Base-by-base conservation (phyloP, 2,888 invertebrate genomes). In the Mycalesis mineus region DNA sequence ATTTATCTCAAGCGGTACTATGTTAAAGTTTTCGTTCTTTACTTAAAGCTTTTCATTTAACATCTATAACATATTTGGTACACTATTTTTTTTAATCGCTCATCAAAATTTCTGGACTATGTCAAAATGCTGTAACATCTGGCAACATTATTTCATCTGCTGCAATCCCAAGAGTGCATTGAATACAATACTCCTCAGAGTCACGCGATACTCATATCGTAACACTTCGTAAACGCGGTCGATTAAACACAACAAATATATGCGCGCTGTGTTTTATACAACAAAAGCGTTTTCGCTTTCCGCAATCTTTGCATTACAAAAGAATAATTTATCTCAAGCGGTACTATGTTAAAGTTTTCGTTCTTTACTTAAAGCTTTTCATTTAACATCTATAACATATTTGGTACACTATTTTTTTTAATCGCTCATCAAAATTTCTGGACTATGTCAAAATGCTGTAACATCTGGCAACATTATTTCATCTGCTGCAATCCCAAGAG, bases 181-280 rank as follows among this genome's bases (percentile, higher is more conserved):
- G 36, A 41, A 55, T 41, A 60, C 44, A 54, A 54, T 50, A 54
- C 47, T 29, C 57, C 50, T 36, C 17, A 28, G 37, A 31, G 44
- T 29, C 45, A 47, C 31, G 40, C 40, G 50, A 51, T 39, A 50
- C 52, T 68, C 64, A 62, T 65, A 66, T 66, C 64, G 67, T 62
- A 64, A 57, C 67, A 70, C 67, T 59, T 68, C 68, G 70, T 66
- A 69, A 71, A 65, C 64, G 71, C 67, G 71, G 68, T 70, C 71
- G 67, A 73, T 74, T 74, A 71, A 69, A 65, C 66, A 62, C 65
- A 64, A 68, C 71, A 65, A 62, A 65, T 68, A 65, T 39, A 68
- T 62, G 61, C 63, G 64, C 69, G 69, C 71, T 73, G 65, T 69
- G 75, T 72, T 73, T 69, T 65, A 22, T 51, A 42, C 45, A 45